A percentile compares a stretch with the other conserved stretches of the same genome.
phyloP scores from a whole-genome alignment of 2,113 vertebrate genomes.

The Poecile atricapillus region DNA sequence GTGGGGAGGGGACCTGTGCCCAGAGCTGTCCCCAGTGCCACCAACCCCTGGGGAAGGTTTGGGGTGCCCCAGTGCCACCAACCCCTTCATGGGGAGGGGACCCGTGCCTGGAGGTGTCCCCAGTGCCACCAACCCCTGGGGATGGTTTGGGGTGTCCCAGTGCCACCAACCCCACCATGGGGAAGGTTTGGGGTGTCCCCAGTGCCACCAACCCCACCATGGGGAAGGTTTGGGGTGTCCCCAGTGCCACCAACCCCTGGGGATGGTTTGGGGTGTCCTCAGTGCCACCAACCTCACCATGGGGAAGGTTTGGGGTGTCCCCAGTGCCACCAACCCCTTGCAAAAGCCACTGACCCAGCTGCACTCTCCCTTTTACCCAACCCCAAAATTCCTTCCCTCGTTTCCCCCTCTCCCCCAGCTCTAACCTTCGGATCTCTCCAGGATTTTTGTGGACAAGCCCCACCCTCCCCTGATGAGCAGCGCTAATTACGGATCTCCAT shows the following conservation, averaged over 20 bases:
- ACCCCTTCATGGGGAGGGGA: rapidly evolving
- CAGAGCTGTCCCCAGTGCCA: not conserved
- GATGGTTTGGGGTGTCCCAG: too few relatives aligned
- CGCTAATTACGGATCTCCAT: not conserved
- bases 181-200: not conserved
- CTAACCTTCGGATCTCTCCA: not conserved
- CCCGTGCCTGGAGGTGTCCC: rapidly evolving
- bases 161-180: not conserved
- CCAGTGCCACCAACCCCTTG: not conserved
- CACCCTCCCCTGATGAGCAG: not conserved
- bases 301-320: too few relatives aligned
- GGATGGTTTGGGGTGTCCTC: too few relatives aligned
- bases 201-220: not conserved
- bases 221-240: not conserved
- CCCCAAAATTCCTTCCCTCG: not conserved
- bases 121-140: not conserved
- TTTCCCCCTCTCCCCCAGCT: not conserved
- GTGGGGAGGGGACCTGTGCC: rapidly evolving
- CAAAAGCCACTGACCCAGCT: too few relatives aligned
- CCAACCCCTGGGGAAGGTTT: not conserved
- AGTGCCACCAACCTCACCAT: not conserved
- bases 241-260: too few relatives aligned
- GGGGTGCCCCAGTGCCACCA: not conserved
- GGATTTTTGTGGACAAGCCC: not conserved
- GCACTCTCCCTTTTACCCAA: not conserved